phyloP scores from a whole-genome alignment of 2,113 vertebrate species.

The Brachionichthys hirsutus region DNA sequence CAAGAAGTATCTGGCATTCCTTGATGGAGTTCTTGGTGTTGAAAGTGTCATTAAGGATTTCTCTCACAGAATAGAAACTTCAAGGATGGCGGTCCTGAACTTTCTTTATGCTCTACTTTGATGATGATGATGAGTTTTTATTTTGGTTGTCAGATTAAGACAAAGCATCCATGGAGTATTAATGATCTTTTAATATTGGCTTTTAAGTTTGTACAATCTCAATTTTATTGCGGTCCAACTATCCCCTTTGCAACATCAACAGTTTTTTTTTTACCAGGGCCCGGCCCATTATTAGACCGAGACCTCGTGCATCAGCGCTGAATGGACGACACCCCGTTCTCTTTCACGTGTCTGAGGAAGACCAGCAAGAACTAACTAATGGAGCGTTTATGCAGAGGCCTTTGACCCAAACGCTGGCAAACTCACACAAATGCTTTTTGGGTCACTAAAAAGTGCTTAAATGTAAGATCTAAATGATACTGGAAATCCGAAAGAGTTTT shows the following conservation, averaged over 20 bases:
- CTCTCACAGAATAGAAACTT: too few species aligned
- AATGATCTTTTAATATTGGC: too few species aligned
- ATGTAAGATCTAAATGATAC: too few species aligned
- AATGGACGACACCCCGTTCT: slow-evolving; percentile 39
- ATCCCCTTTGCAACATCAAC: slow-evolving; percentile 33
- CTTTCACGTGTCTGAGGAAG: slow-evolving; percentile 53
- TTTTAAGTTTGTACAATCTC: background rate
- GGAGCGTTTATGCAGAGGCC: slow-evolving; percentile 66
- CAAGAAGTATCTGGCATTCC: background rate
- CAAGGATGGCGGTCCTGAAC: too few species aligned
- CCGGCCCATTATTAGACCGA: slow-evolving; percentile 55
- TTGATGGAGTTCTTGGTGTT: too few species aligned
- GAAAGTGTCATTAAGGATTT: too few species aligned
- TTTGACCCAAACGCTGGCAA: slow-evolving; percentile 32
- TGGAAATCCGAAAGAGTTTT: background rate
- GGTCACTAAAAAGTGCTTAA: too few species aligned
- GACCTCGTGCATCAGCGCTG: slow-evolving; percentile 32
- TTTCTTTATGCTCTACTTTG: too few species aligned
- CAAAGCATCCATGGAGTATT: too few species aligned
- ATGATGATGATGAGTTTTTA: too few species aligned
- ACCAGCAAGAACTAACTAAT: slow-evolving; percentile 57
- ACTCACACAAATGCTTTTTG: slow-evolving; percentile 3
- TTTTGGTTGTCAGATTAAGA: too few species aligned
- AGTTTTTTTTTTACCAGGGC: slow-evolving; percentile 12
- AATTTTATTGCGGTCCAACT: background rate